A percentile compares a stretch with the other conserved stretches of the same genome.
Conservation (phyloP, 2,113 vertebrate genomes). For the Datnioides undecimradiatus region DNA sequence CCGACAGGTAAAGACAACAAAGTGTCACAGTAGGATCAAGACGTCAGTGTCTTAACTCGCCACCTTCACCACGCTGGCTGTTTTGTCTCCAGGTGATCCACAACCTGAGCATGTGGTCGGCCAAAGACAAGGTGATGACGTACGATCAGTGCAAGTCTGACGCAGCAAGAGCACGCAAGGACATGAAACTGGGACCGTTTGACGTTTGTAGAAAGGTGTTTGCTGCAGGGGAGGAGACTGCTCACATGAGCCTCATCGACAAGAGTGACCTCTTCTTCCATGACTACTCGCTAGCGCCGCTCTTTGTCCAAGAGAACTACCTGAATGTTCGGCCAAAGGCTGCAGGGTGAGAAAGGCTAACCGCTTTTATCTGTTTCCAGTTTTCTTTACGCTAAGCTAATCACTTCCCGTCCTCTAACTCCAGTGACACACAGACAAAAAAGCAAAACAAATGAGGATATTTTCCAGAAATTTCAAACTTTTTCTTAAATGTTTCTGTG, state of each 20-base stretch:
- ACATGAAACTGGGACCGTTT: slow-evolving; percentile 95
- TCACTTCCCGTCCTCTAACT: neutral
- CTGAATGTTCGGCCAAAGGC: slow-evolving; percentile 91
- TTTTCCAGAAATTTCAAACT: neutral
- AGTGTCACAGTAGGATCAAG: neutral
- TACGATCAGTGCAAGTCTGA: slow-evolving; percentile 94
- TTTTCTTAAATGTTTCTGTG: neutral
- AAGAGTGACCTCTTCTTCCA: slow-evolving; percentile 98
- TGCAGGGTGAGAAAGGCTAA: slow-evolving; percentile 86
- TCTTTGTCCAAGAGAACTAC: slow-evolving; percentile 99
- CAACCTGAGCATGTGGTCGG: slow-evolving; percentile 98
- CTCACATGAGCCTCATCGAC: slow-evolving; percentile 93
- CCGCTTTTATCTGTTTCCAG: neutral
- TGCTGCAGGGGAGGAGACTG: slow-evolving; percentile 86
- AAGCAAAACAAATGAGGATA: neutral
- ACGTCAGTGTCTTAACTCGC: neutral
- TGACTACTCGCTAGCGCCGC: slow-evolving; percentile 95
- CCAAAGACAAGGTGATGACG: slow-evolving; percentile 90
- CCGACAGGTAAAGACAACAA: slow-evolving; percentile 89
- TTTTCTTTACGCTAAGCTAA: neutral
- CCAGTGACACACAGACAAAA: neutral
- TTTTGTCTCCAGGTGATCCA: slow-evolving; percentile 90
- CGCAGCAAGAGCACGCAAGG: slow-evolving; percentile 91
- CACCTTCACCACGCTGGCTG: neutral
- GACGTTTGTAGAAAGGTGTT: slow-evolving; percentile 98